Conservation (phyloP, 2,797 vertebrate genomes). For the Thamnophis elegans region DNA sequence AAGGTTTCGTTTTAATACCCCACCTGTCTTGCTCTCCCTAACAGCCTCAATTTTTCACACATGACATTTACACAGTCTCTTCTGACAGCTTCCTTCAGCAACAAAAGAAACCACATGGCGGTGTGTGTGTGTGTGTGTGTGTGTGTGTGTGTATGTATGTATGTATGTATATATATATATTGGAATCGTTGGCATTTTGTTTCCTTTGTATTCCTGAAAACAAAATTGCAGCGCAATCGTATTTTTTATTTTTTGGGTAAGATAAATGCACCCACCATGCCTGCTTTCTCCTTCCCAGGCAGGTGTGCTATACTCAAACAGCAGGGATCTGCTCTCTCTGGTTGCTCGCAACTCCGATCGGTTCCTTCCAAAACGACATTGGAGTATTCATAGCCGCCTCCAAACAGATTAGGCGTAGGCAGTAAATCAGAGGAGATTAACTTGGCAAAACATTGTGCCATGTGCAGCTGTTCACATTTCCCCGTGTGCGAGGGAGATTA, state of each 20-base stretch:
- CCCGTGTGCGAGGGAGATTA: constrained; percentile 25
- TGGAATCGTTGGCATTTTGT: neutral
- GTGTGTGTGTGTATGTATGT: too few species aligned
- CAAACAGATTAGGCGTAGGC: constrained; percentile 51
- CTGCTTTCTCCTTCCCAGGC: constrained; percentile 25
- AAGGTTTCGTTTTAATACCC: neutral
- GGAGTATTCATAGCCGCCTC: constrained; percentile 53
- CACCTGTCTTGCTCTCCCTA: neutral
- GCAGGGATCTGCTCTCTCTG: constrained; percentile 12
- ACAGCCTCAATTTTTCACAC: neutral
- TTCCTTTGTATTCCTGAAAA: constrained; percentile 39
- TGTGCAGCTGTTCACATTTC: constrained; percentile 55
- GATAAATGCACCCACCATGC: neutral
- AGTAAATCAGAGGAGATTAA: constrained; percentile 61
- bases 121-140: too few species aligned
- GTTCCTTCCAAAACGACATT: constrained; percentile 49
- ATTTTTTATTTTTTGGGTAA: neutral
- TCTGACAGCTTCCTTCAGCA: constrained; percentile 14
- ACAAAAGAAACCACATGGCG: neutral
- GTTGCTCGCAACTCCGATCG: constrained; percentile 32
- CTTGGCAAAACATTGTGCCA: constrained; percentile 56
- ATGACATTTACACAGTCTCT: neutral
- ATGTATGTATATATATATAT: neutral
- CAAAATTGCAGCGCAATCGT: constrained; percentile 23
- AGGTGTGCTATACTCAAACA: constrained; percentile 26